Evolutionary conservation across 2,113 vertebrate species (phyloP), one percentile per base, ranked within the genome.

Genomic region (Callopanchax toddi): DNA sequence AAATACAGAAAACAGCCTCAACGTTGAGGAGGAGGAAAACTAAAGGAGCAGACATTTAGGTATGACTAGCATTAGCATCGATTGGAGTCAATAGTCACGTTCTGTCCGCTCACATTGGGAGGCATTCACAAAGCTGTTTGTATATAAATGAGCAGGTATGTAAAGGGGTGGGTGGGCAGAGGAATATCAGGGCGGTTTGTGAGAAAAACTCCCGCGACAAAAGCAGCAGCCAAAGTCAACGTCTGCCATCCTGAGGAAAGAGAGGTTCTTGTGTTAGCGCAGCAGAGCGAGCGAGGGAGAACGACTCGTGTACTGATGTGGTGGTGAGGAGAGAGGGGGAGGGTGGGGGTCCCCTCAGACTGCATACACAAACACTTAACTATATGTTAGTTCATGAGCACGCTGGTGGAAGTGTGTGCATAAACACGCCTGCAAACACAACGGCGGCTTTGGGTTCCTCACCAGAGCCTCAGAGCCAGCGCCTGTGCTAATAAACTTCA

Each of bases 161-260:
- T 32, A 56, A 39, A 84, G 66, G 78, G 61, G 21, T 82, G 69
- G 82, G 74, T 84, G 82, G 80, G 82, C 78, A 81, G 74, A 75
- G 71, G 64, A 91, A 87, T 89, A 78, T 83, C 76, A 86, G 89
- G 79, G 57, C 2, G 1, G 61, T 79, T 86, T 72, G 46, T 5
- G 62, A 85, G 81, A 58, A 71, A 83, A 53, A 65, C 80, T 92
- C 91, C 88, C 88, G 69, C 70, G 89, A 90, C 90, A 92, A 87
- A 62, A 61, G 86, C 85, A 76, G 73, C 68, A 79, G 92, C 91
- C 91, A 93, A 92, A 91, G 84, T 86, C 93, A 95, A 93, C 79
- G 87, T 89, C 88, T 92, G 84, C 84, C 89, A 73, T 92, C 88
- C 64, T 34, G 67, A 44, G 60, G 78, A 78, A 90, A 89, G 84